Percentiles rank a stretch among this genome's conserved stretches.
phyloP scores from a whole-genome alignment of 2,113 vertebrate species.

The Martes martes region DNA sequence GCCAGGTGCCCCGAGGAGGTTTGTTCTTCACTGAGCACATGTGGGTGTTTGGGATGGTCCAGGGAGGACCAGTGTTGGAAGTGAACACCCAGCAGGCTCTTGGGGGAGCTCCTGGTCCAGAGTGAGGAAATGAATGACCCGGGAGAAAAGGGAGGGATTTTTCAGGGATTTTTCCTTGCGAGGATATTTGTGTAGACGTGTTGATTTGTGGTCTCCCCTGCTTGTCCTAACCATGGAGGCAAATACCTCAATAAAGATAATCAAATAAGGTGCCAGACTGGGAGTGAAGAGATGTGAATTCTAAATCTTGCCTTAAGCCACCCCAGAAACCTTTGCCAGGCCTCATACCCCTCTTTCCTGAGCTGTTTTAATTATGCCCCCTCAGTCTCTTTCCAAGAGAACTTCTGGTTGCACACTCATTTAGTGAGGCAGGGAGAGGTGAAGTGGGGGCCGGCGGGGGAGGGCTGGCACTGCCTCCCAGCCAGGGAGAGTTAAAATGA shows the following conservation, averaged over 20 bases:
- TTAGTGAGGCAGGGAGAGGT: background rate
- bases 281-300: background rate
- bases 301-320: background rate
- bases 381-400: background rate
- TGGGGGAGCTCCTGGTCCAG: background rate
- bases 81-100: rapidly evolving
- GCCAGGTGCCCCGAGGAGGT: background rate
- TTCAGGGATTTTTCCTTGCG: background rate
- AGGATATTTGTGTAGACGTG: background rate
- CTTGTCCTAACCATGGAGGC: background rate
- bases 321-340: background rate
- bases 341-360: background rate
- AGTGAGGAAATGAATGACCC: background rate
- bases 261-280: background rate
- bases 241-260: background rate
- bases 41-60: background rate
- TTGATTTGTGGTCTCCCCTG: background rate
- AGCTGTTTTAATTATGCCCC: background rate
- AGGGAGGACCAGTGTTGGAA: background rate
- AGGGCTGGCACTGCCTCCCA: background rate
- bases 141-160: background rate
- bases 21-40: background rate
- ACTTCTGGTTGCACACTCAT: background rate
- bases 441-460: background rate
- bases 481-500: background rate